phyloP scores from a whole-genome alignment of 2,888 invertebrate genomes.

The Tortrix viridana region DNA sequence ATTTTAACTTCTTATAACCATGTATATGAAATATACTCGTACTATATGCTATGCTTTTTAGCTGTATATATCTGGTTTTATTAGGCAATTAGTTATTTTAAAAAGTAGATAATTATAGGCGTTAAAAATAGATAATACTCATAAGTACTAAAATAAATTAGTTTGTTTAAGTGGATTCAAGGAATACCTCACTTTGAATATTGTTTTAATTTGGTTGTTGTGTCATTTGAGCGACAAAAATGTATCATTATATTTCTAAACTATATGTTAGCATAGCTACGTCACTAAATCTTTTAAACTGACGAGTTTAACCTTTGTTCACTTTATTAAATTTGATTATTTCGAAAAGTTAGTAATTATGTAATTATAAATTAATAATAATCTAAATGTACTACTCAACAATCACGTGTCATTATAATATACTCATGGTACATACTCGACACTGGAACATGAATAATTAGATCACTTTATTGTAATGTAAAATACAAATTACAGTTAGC shows the following conservation, averaged over 20 bases:
- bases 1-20: too few relatives aligned
- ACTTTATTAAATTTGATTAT: constrained; percentile 4
- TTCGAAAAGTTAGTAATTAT: not conserved
- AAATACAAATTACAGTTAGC: constrained; percentile 29
- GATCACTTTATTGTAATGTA: constrained; percentile 32
- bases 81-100: constrained; percentile 6
- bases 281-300: not conserved
- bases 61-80: constrained; percentile 32
- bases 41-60: constrained; percentile 4
- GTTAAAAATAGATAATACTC: constrained; percentile 1
- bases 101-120: constrained; percentile 4
- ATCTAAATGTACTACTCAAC: constrained; percentile 23
- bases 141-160: constrained; percentile 12
- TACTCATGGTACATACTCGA: constrained; percentile 27
- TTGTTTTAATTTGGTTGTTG: constrained; percentile 6
- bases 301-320: not conserved
- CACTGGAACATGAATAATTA: constrained; percentile 17
- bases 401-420: constrained; percentile 32
- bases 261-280: constrained; percentile 21
- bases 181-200: constrained; percentile 28
- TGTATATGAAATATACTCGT: not conserved
- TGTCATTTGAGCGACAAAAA: constrained; percentile 4
- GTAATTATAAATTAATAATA: not conserved
- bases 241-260: constrained; percentile 10
- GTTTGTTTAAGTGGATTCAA: constrained; percentile 31